These are phyloP conservation scores for Sinonovacula constricta DNA, from an alignment of 1,140 invertebrate genomes.

Conservation along the genomic window DNA sequence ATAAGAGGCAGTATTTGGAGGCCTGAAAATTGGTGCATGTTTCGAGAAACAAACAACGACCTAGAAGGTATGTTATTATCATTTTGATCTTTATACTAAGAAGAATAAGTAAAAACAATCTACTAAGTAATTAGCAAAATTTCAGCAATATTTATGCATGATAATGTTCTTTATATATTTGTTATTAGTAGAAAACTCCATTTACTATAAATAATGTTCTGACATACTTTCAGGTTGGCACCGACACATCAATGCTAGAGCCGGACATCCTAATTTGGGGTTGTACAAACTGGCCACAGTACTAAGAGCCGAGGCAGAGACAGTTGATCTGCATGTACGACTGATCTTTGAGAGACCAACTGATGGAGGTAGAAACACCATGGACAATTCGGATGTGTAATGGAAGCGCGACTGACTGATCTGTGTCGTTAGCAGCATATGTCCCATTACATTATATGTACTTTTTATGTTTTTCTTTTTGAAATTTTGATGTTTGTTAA, in stretches of 20 bases:
- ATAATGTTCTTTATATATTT: no score
- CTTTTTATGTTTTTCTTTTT: no score
- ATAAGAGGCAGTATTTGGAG: background rate
- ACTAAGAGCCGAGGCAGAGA: background rate
- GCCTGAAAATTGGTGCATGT: background rate
- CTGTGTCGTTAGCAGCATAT: no score
- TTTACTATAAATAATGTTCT: background rate
- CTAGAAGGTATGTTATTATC: no score
- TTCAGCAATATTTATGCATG: background rate
- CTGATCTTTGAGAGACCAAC: conserved; percentile 7
- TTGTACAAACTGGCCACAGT: background rate
- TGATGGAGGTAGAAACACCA: no score
- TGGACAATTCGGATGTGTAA: no score
- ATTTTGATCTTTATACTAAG: no score
- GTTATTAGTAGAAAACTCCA: no score
- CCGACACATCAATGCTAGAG: conserved; percentile 10
- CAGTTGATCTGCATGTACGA: background rate
- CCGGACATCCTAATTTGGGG: background rate
- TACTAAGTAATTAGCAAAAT: background rate
- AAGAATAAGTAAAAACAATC: background rate
- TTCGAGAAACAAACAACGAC: conserved; percentile 33
- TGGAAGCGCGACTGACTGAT: no score
- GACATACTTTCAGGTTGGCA: conserved; percentile 1
- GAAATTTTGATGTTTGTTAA: no score
- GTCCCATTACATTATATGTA: no score